Evolutionary conservation across 2,113 vertebrate genomes (phyloP), one percentile per base, ranked within the genome.

Genomic region (Ia io): DNA sequence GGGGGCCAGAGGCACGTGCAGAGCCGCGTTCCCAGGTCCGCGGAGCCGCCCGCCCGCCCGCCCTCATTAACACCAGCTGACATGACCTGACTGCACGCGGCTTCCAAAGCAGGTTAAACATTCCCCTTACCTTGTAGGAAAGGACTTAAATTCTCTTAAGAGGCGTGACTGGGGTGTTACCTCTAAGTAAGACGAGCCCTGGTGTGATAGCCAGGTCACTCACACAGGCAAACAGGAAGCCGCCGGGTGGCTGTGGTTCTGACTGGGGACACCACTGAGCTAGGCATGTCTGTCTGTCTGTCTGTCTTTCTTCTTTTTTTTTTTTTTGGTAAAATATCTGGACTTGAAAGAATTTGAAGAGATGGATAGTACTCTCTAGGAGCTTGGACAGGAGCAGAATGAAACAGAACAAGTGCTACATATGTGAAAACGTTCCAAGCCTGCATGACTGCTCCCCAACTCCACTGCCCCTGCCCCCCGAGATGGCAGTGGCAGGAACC

Each of bases 361-460:
- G 40, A 49, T 49, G 73, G 63, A 47, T 1, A 47, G 32, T 12
- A 14, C 12, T 84, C 20, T 65, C 77, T 61, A 1, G 12, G 49
- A 53, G 37, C 73, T 42, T 13, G 10, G 44, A 28, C 0, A 22
- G 77, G 77, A 61, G 71, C 44, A 73, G 14, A 22, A 32, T 23
- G 51, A 51, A 5, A 1, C 0, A 14, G 4, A 1, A 2, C 5
- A 4, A 3, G 14, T 59, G 28, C 14, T 12, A 2, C 0, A 2
- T 1, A 6, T 3, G 14, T 2, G 65, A 8, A 47, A 49, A 9
- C 6, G 1, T 28, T 9, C n/a, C 13, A 13, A 9, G 37, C 32
- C 73, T 32, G 17, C 0, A 4, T 5, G 13, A 28, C 0, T 23
- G 53, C 53, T 59, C 56, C 32, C 5, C 25, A 40, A 10, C 28